A percentile compares a stretch with the other conserved stretches of the same genome.
phyloP scores from a whole-genome alignment of 2,113 vertebrate genomes.

The Columba livia region DNA sequence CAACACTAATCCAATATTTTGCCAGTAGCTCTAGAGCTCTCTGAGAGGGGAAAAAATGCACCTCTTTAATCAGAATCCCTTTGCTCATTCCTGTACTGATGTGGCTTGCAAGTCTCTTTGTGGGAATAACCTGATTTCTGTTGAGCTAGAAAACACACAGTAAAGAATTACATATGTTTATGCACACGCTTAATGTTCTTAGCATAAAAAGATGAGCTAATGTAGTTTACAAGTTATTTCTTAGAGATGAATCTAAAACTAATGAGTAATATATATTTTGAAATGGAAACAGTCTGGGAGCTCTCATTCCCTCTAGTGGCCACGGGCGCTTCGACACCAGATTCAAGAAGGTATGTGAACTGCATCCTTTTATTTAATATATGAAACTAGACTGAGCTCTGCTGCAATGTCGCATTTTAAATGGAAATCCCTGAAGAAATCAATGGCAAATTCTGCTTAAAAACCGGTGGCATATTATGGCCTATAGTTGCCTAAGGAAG shows the following conservation, averaged over 20 bases:
- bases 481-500: background rate
- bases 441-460: constrained; percentile 47
- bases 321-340: background rate
- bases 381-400: constrained; percentile 15
- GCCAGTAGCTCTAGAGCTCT: background rate
- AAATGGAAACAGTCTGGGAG: background rate
- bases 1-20: constrained; percentile 13
- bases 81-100: background rate
- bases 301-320: constrained; percentile 45
- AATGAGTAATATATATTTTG: background rate
- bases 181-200: background rate
- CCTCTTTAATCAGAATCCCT: background rate
- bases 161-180: background rate
- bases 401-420: constrained; percentile 43
- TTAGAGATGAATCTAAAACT: background rate
- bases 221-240: background rate
- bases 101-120: background rate
- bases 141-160: background rate
- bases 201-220: background rate
- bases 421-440: constrained; percentile 54
- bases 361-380: background rate
- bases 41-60: background rate
- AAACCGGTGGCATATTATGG: background rate
- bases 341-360: background rate
- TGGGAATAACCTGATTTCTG: background rate